Evolutionary conservation across 2,888 invertebrate species (phyloP), one percentile per base, ranked within the genome.

Genomic region (Cecidostiba fungosa): DNA sequence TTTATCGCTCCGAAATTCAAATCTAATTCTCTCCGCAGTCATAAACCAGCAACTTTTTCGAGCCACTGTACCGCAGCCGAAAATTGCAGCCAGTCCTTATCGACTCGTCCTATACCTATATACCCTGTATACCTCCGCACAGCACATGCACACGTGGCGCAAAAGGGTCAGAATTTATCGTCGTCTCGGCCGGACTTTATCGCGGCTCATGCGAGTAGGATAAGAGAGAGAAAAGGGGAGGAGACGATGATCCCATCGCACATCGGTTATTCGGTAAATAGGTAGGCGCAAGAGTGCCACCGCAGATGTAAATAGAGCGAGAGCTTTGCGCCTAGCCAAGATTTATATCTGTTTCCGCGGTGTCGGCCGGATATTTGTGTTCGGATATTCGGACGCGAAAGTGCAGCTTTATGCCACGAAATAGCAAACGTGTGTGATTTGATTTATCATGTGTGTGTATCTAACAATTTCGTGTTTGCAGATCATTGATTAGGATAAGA

Each of bases 271-370:
- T 86, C 86, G 66, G 23, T 77, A 79, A 84, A 86, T 50, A 73
- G 62, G 72, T 66, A 70, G 81, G 59, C 16, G 23, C 23, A 29
- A 12, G 32, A 77, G 80, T 74, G 86, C 23, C 29, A 29, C 50
- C 14, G 74, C 76, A 81, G 85, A 88, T 84, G 85, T 86, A 87
- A 88, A 88, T 79, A 14, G 8, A 59, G 6, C 32, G 29, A 47
- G 16, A 8, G 59, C n/a, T n/a, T n/a, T 0, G 62, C 36, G 32
- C 10, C 16, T 26, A 23, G n/a, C 59, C 36, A 32, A 54, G 89
- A 90, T 90, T 90, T 89, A 89, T 88, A 19, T 32, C 85, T 81
- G 88, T 81, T 88, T 89, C 87, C 87, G 77, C n/a, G 32, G 10
- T 36, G 19, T 2, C 70, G 36, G 19, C 70, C 32, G 14, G 36